These are phyloP conservation scores for Willowsia nigromaculata DNA, from an alignment of 2,888 invertebrate genomes.

Conservation along the genomic window DNA sequence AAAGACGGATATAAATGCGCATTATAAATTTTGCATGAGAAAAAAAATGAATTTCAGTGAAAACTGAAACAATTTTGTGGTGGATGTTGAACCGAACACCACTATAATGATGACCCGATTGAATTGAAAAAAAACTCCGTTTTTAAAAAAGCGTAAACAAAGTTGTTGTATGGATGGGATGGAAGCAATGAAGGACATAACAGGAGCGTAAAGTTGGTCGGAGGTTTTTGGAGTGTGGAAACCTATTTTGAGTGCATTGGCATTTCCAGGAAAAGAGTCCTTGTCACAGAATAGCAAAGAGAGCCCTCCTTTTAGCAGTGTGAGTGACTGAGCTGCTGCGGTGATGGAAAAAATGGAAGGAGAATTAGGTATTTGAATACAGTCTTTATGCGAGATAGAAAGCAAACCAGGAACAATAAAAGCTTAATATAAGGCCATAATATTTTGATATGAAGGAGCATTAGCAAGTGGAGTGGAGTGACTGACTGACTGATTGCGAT, in stretches of 20 bases:
- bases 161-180: background rate
- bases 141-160: background rate
- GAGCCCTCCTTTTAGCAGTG: constrained; percentile 28
- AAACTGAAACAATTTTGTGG: constrained; percentile 4
- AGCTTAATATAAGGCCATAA: background rate
- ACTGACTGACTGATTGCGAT: constrained; percentile 33
- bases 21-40: background rate
- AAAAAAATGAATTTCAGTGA: background rate
- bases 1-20: no score
- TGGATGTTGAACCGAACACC: background rate
- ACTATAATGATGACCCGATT: constrained; percentile 7
- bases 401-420: background rate
- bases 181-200: background rate
- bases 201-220: background rate
- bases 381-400: background rate
- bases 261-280: constrained; percentile 72
- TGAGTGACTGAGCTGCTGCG: background rate
- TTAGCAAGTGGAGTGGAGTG: constrained; percentile 9
- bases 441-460: background rate
- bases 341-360: constrained; percentile 13
- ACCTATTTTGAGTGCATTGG: constrained; percentile 72
- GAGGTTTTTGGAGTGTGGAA: constrained; percentile 35
- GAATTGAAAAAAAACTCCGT: constrained; percentile 2
- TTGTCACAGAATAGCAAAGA: constrained; percentile 63
- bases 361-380: background rate